These are phyloP conservation scores for Halichoerus grypus DNA, from an alignment of 2,113 vertebrate species.

Conservation along the genomic window DNA sequence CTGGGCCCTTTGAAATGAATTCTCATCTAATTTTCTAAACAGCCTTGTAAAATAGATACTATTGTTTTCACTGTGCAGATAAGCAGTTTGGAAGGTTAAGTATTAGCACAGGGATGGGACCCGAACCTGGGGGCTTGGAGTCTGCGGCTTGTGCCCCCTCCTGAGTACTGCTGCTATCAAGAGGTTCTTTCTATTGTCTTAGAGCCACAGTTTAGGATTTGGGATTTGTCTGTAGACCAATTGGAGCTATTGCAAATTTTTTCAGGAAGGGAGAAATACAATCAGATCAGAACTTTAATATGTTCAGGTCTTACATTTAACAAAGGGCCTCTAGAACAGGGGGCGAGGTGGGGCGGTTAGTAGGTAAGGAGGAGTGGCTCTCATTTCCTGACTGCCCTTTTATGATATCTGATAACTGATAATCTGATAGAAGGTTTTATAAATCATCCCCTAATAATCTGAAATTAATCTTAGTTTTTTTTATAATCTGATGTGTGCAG, in stretches of 20 bases:
- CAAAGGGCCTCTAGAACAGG: not conserved
- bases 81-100: not conserved
- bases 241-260: not conserved
- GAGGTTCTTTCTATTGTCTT: not conserved
- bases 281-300: not conserved
- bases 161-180: not conserved
- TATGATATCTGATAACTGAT: not conserved
- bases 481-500: not conserved
- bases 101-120: not conserved
- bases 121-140: not conserved
- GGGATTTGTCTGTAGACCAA: not conserved
- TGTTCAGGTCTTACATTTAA: not conserved
- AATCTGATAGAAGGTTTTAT: not conserved
- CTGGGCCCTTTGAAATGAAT: not conserved
- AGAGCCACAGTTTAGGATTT: not conserved
- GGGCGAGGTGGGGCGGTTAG: not conserved
- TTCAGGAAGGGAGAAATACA: not conserved
- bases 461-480: slow-evolving; percentile 19
- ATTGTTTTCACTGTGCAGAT: not conserved
- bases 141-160: not conserved
- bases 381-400: not conserved
- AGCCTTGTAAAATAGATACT: not conserved
- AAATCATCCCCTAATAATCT: not conserved
- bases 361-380: not conserved
- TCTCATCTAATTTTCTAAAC: not conserved